Percentiles rank a stretch among this genome's conserved stretches.
These are phyloP conservation scores for Eulemur rubriventer DNA, from an alignment of 2,797 vertebrate species.

Conservation along the genomic window DNA sequence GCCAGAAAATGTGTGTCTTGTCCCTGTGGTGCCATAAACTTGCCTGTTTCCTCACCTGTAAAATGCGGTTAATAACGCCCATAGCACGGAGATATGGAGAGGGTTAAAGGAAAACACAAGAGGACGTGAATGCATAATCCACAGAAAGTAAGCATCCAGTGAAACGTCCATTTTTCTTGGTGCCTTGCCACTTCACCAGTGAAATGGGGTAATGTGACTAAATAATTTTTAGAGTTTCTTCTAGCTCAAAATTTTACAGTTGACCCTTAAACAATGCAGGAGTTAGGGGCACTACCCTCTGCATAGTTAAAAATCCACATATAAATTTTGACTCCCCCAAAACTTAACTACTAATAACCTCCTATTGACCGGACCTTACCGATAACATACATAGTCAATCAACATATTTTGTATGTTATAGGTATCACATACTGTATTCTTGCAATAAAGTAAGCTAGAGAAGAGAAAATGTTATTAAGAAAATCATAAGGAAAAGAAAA, in stretches of 20 bases:
- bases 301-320: neutral
- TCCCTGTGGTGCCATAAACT: neutral
- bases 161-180: neutral
- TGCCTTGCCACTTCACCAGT: neutral
- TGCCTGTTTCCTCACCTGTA: neutral
- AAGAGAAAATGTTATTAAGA: neutral
- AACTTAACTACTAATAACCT: neutral
- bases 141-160: neutral
- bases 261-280: neutral
- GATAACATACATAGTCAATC: neutral
- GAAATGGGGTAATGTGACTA: neutral
- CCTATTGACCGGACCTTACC: neutral
- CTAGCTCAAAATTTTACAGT: neutral
- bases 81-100: no score
- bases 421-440: no score
- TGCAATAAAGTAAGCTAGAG: neutral
- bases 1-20: neutral
- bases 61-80: accelerated
- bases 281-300: neutral
- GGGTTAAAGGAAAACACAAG: neutral
- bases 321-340: neutral
- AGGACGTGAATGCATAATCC: accelerated
- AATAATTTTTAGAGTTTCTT: neutral
- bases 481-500: neutral
- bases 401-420: neutral